Evolutionary conservation across 2,113 vertebrate genomes (phyloP), one percentile per base, ranked within the genome.

Genomic region (Aplodontia rufa): DNA sequence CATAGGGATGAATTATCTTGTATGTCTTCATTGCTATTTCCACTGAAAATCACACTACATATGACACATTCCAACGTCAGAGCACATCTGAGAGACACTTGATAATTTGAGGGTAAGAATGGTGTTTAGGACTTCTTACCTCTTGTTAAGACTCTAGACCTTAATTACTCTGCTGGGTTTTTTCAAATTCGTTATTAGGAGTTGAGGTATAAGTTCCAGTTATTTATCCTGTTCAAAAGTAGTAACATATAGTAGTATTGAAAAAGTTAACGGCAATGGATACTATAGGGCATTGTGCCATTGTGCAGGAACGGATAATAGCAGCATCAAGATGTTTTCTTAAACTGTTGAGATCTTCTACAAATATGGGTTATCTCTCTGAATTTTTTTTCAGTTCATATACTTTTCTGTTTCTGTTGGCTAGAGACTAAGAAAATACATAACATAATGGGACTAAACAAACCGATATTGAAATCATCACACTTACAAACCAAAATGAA

Each of bases 381-480:
- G 8, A 28, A 79, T 13, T 9, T 55, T 55, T 58, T 40, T 81
- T 80, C 37, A 81, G 2, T 81, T 92, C 74, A 35, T 62, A 49
- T 69, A 66, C 49, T 90, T 88, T 97, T 69, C 53, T 81, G 28
- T 88, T 58, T 85, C 55, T 49, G 11, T 83, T 91, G 45, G 5
- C 62, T 80, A 66, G 7, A 51, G 22, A 88, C 68, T 86, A 81
- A 79, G 32, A 79, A 94, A 93, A 71, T 58, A 80, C 28, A 19
- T 35, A 78, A 55, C 11, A 32, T 22, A 83, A 90, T 69, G 30
- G 47, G 6, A 93, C 16, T 90, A 45, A 74, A 80, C 42, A 94
- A 51, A 79, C 49, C 26, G 8, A 80, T 37, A 78, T 49, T 86
- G 47, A 90, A 90, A 66, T 90, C 55, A 72, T 49, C 45, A 58